Base-by-base conservation (phyloP, 2,888 invertebrate species). In the Sceliomorpha sp. region DNA sequence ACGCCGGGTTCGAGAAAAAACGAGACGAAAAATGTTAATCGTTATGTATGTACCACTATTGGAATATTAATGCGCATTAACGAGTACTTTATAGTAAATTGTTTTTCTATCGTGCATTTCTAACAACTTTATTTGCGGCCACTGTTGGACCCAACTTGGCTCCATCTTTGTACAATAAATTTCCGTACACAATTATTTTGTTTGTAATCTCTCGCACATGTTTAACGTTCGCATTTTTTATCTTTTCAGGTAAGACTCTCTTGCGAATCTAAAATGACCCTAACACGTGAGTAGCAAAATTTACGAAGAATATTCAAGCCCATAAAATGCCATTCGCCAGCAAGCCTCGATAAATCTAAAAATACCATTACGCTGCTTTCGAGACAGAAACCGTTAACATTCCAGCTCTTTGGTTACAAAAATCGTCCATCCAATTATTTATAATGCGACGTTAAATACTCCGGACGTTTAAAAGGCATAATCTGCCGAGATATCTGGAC, bases 231-330 rank as follows among this genome's bases (percentile, higher is more conserved):
- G n/a, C n/a, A n/a, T n/a, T n/a, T n/a, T n/a, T 55, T 51, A 58
- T 13, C 63, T 58, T 63, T 69, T 39, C 58, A 69, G 62, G 69
- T 69, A 63, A 69, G 42, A 40, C 17, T n/a, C n/a, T n/a, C n/a
- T n/a, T n/a, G n/a, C n/a, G n/a, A n/a, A n/a, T n/a, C n/a, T n/a
- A n/a, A n/a, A n/a, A n/a, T n/a, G n/a, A n/a, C n/a, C n/a, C 24
- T 4, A 24, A 24, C 24, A 24, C 24, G 24, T 4, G 24, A 24
- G 24, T n/a, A n/a, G n/a, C n/a, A n/a, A n/a, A n/a, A n/a, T n/a
- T n/a, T n/a, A n/a, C n/a, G n/a, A n/a, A n/a, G n/a, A n/a, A n/a
- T n/a, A n/a, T n/a, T 24, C 24, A 24, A 24, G 7, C 7, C 24
- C 24, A 5, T 7, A 24, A 3, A 24, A 24, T 24, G 24, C 24